Conservation (phyloP, 2,797 vertebrate genomes). For the Cetoscarus ocellatus region DNA sequence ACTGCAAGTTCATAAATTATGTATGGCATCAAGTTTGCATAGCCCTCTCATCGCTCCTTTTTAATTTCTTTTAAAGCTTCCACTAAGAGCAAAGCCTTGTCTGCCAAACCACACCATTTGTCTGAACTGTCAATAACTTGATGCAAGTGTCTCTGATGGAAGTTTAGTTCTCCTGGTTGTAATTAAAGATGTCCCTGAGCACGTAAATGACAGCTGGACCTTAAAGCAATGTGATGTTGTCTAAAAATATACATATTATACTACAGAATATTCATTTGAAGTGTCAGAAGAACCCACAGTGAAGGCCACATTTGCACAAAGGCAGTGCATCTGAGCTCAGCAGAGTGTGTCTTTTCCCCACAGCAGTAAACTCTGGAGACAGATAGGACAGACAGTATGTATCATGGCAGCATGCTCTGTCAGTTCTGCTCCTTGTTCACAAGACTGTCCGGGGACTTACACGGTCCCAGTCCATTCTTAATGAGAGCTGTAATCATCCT, state of each 20-base stretch:
- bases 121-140: not conserved
- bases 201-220: not conserved
- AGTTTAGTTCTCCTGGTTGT: not conserved
- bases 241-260: not conserved
- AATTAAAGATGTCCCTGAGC: not conserved
- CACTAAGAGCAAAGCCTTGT: not conserved
- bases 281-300: not conserved
- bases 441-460: slow-evolving; percentile 59
- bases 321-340: slow-evolving; percentile 34
- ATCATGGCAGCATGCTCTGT: slow-evolving; percentile 48
- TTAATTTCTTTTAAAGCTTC: not conserved
- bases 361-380: slow-evolving; percentile 50
- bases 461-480: slow-evolving; percentile 60
- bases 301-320: slow-evolving; percentile 14
- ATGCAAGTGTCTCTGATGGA: not conserved
- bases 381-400: slow-evolving; percentile 31
- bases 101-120: not conserved
- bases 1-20: no score
- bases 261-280: not conserved
- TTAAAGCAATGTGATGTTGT: not conserved
- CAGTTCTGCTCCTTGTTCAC: slow-evolving; percentile 57
- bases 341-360: slow-evolving; percentile 15
- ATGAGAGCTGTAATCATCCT: slow-evolving; percentile 76
- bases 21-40: no score
- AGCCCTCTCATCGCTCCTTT: not conserved